Evolutionary conservation across 2,113 vertebrate species (phyloP).

Genomic region (Pseudopodoces humilis): DNA sequence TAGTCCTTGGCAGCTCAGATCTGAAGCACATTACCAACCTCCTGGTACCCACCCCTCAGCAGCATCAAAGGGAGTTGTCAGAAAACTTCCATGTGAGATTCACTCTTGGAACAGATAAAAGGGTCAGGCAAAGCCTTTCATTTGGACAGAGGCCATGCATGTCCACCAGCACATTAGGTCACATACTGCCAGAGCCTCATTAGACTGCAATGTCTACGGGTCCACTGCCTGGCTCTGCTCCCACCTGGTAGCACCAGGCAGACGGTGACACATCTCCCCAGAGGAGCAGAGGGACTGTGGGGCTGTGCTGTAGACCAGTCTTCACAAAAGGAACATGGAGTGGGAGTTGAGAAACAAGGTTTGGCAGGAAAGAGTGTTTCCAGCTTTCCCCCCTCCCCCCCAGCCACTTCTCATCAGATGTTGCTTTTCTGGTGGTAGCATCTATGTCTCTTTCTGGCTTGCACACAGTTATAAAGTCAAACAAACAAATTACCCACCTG

Average conservation of each 20-base stretch:
- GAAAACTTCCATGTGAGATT: neutral
- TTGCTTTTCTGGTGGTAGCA: neutral
- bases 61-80: neutral
- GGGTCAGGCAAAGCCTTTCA: neutral
- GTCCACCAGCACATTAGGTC: neutral
- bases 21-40: neutral
- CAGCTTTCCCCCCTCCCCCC: neutral
- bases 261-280: neutral
- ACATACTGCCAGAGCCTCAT: rapidly evolving
- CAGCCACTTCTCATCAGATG: neutral
- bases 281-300: neutral
- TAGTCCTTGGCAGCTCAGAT: neutral
- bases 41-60: neutral
- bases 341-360: neutral
- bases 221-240: neutral
- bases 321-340: neutral
- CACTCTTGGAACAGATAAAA: neutral
- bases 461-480: neutral
- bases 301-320: neutral
- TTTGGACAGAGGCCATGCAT: neutral
- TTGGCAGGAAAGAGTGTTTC: neutral
- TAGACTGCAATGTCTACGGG: neutral
- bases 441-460: neutral
- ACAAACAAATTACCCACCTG: neutral
- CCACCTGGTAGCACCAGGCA: neutral